Percentiles rank a stretch among this genome's conserved stretches.
phyloP scores from a whole-genome alignment of 2,113 vertebrate species.

The Eudorcas thomsonii region DNA sequence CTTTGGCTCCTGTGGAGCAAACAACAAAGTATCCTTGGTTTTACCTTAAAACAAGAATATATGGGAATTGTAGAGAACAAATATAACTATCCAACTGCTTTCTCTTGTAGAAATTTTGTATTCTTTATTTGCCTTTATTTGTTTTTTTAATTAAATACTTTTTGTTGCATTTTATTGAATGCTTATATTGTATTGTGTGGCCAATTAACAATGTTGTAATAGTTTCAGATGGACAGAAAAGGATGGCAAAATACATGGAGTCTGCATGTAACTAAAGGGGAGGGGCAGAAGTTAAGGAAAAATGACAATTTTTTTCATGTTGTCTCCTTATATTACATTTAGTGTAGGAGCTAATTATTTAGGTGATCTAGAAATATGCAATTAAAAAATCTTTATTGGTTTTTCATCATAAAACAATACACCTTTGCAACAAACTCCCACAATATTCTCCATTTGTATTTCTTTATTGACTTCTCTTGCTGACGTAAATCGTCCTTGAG shows the following conservation, averaged over 20 bases:
- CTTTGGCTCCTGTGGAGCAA: background rate
- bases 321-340: background rate
- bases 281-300: background rate
- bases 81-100: background rate
- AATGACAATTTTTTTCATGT: background rate
- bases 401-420: background rate
- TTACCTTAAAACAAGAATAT: background rate
- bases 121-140: background rate
- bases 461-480: background rate
- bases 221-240: background rate
- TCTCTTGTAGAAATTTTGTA: background rate
- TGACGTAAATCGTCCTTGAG: background rate
- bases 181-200: background rate
- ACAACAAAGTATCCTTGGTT: background rate
- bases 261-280: background rate
- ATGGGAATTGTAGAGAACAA: background rate
- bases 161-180: background rate
- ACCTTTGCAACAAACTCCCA: background rate
- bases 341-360: background rate
- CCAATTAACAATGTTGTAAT: background rate
- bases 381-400: background rate
- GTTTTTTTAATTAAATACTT: background rate
- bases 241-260: background rate
- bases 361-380: background rate
- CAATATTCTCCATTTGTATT: background rate